phyloP scores from a whole-genome alignment of 2,888 invertebrate genomes.

The Pogonocherus hispidulus region DNA sequence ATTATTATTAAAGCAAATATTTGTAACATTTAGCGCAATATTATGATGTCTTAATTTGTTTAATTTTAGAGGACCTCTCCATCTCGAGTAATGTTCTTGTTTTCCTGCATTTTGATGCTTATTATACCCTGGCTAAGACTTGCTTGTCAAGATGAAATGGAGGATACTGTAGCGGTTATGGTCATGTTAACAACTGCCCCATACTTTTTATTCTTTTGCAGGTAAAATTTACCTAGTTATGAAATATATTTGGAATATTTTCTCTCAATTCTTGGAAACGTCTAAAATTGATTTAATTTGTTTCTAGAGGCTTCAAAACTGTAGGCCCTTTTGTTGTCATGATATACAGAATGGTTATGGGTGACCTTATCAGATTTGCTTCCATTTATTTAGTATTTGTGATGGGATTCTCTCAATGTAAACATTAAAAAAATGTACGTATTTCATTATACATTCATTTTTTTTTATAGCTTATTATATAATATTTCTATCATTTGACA shows the following conservation, averaged over 20 bases:
- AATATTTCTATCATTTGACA: constrained; percentile 90
- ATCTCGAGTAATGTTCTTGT: constrained; percentile 92
- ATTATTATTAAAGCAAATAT: too few relatives aligned
- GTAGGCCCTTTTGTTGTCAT: constrained; percentile 99
- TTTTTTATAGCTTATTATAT: constrained; percentile 83
- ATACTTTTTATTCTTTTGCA: constrained; percentile 97
- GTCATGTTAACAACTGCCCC: constrained; percentile 97
- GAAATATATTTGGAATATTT: neutral
- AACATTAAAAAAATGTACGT: constrained; percentile 4
- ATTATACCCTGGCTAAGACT: constrained; percentile 87
- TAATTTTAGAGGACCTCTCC: constrained; percentile 84
- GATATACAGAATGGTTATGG: constrained; percentile 99
- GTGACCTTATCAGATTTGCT: constrained; percentile 95
- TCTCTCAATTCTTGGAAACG: neutral
- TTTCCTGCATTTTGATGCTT: constrained; percentile 92
- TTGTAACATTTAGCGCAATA: too few relatives aligned
- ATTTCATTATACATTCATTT: too few relatives aligned
- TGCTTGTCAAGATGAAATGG: constrained; percentile 87
- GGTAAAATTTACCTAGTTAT: constrained; percentile 70
- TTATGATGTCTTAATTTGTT: neutral
- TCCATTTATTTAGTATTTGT: constrained; percentile 97
- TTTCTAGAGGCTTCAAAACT: constrained; percentile 92
- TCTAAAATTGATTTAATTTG: neutral
- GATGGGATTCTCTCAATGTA: constrained; percentile 96
- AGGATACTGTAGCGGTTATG: constrained; percentile 92